phyloP scores from a whole-genome alignment of 2,797 vertebrate genomes.

The Crocodylus rhombifer region DNA sequence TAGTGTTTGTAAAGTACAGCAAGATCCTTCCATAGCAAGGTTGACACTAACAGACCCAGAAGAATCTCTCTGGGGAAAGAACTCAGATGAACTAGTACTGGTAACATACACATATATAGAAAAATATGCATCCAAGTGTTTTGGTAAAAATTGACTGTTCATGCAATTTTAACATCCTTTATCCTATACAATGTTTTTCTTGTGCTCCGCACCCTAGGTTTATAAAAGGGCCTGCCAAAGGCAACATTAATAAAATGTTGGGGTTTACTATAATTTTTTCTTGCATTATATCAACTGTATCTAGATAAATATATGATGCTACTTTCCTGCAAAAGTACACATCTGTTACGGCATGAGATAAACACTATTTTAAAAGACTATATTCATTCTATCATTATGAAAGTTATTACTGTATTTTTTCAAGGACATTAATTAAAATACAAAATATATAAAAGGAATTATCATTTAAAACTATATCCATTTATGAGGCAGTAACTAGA shows the following conservation, averaged over 20 bases:
- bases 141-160: background rate
- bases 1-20: background rate
- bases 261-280: background rate
- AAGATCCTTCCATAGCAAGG: background rate
- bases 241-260: background rate
- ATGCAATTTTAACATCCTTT: background rate
- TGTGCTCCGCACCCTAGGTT: background rate
- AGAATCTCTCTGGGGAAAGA: background rate
- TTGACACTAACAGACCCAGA: background rate
- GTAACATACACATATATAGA: background rate
- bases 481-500: constrained; percentile 17
- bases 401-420: background rate
- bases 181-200: background rate
- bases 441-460: background rate
- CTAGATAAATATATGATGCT: background rate
- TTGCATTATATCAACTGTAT: background rate
- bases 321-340: background rate
- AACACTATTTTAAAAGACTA: background rate
- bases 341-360: background rate
- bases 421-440: background rate
- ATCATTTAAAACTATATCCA: background rate
- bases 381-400: background rate
- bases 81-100: background rate
- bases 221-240: background rate
- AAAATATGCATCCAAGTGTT: background rate